Evolutionary conservation across 2,888 invertebrate genomes (phyloP), one percentile per base, ranked within the genome.

Genomic region (Diplazon laetatorius): DNA sequence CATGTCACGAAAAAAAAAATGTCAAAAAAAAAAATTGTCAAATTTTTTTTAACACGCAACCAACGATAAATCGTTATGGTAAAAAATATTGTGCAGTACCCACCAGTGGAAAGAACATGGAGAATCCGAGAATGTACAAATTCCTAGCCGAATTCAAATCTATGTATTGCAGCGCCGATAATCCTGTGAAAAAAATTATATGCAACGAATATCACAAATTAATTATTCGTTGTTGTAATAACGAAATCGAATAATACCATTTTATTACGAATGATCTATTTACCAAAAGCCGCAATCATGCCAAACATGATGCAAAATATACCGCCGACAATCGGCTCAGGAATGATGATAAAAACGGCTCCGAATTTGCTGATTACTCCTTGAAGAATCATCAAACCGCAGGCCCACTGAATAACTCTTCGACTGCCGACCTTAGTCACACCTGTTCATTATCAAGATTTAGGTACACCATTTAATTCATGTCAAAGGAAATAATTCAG

Each of bases 61-160:
- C 6, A n/a, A 22, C n/a, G 12, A 50, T n/a, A n/a, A n/a, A n/a
- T n/a, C n/a, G n/a, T n/a, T n/a, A n/a, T n/a, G n/a, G n/a, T n/a
- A n/a, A n/a, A n/a, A n/a, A n/a, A n/a, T n/a, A n/a, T n/a, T n/a
- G n/a, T n/a, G n/a, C n/a, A 2, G 30, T 14, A 18, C 80, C 84
- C 84, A 92, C 93, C 92, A 97, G 90, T 2, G 97, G 97, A 86
- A 97, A 95, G 92, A 97, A 97, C 77, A 97, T 92, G 1, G 97
- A 96, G 85, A 97, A 94, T 16, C 98, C 98, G 37, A 98, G 93
- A 82, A 98, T 96, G 90, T 97, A 97, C 50, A 98, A 93, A 92
- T 98, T 98, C 68, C 98, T 92, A 0, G 97, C 93, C 25, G 96
- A 96, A 89, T 96, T 95, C 80, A 97, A 91, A 86, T 97, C 94